These are phyloP conservation scores for Drosophila erecta DNA, from an alignment of 1,140 invertebrate genomes.

Conservation along the genomic window DNA sequence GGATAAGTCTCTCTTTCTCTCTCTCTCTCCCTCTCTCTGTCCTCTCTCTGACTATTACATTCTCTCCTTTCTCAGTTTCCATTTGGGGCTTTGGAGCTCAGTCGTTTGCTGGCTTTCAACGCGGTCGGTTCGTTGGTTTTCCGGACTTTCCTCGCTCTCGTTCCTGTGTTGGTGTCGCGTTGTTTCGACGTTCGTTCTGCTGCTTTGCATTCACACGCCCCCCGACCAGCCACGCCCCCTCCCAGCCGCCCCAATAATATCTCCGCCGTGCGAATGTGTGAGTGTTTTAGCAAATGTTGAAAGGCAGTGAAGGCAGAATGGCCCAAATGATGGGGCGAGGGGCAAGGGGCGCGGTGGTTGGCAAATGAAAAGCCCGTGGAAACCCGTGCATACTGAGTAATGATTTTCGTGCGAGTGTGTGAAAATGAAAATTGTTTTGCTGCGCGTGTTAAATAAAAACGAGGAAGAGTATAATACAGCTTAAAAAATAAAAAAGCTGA, in stretches of 20 bases:
- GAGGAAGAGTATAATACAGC: not conserved
- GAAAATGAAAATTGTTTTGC: constrained; percentile 62
- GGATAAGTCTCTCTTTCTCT: constrained; percentile 16
- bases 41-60: not conserved
- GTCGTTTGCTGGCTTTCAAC: constrained; percentile 74
- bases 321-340: constrained; percentile 47
- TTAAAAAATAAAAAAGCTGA: constrained; percentile 18
- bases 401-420: constrained; percentile 67
- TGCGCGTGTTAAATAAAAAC: constrained; percentile 27
- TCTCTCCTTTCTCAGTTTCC: constrained; percentile 3
- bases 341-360: constrained; percentile 33
- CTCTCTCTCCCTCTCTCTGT: not conserved
- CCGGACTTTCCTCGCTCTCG: constrained; percentile 8
- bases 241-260: constrained; percentile 16
- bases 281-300: constrained; percentile 33
- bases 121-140: constrained; percentile 60
- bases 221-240: constrained; percentile 13
- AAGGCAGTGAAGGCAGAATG: constrained; percentile 47
- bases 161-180: constrained; percentile 23
- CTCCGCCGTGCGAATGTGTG: constrained; percentile 25
- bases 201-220: constrained; percentile 38
- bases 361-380: constrained; percentile 66
- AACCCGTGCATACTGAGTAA: constrained; percentile 76
- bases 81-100: constrained; percentile 40
- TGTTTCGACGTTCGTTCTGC: constrained; percentile 40